Conservation (phyloP, 2,113 vertebrate genomes). For the Marcusenius ussheri region DNA sequence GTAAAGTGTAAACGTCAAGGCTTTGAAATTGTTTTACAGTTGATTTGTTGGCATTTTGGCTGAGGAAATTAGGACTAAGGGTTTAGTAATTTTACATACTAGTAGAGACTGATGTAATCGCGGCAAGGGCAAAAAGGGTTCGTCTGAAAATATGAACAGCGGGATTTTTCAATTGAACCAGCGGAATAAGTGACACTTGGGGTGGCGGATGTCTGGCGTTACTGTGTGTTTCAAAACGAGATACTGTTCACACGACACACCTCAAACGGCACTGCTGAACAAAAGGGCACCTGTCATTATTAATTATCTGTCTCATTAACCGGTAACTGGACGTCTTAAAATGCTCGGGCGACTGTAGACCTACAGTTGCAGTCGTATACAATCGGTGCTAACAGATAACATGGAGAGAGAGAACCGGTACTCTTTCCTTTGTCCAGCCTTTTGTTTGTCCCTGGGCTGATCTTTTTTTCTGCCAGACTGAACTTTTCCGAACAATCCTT, state of each 20-base stretch:
- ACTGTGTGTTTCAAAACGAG: conserved; percentile 1
- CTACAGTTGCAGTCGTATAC: neutral
- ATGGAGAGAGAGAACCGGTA: neutral
- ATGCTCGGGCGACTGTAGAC: neutral
- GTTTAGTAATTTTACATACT: neutral
- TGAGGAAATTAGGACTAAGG: neutral
- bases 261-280: neutral
- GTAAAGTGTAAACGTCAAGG: neutral
- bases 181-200: neutral
- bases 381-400: conserved; percentile 2
- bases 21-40: neutral
- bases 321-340: neutral
- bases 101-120: neutral
- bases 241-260: neutral
- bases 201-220: neutral
- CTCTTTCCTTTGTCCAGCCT: neutral
- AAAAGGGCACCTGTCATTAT: neutral
- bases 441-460: neutral
- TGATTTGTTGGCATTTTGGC: neutral
- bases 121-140: neutral
- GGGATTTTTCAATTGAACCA: neutral
- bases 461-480: neutral
- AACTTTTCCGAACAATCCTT: neutral
- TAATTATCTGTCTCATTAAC: neutral
- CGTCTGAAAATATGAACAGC: neutral